Evolutionary conservation across 2,113 vertebrate species (phyloP).

Genomic region (Oreotrochilus melanogaster): DNA sequence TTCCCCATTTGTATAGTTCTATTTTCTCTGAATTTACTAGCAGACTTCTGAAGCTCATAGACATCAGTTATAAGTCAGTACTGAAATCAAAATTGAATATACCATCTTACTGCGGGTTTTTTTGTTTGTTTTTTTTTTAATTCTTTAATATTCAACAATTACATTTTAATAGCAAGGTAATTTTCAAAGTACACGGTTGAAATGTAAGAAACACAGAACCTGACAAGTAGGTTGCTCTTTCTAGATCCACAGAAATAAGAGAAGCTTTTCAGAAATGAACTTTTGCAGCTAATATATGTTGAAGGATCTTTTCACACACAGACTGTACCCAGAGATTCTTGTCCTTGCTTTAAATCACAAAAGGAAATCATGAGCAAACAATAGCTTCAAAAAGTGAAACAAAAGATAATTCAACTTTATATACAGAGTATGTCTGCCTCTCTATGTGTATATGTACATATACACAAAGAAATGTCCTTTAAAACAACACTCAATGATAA

Average conservation of each 20-base stretch:
- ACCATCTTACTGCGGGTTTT: background rate
- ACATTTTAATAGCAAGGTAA: background rate
- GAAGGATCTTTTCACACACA: slow-evolving; percentile 38
- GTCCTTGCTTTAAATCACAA: slow-evolving; percentile 52
- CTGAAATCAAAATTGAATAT: background rate
- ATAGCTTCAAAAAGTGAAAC: slow-evolving; percentile 50
- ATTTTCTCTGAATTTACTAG: background rate
- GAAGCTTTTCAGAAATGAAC: slow-evolving; percentile 23
- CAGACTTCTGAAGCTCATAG: background rate
- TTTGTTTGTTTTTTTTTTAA: background rate
- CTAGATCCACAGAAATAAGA: slow-evolving; percentile 17
- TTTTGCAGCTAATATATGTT: background rate
- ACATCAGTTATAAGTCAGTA: background rate
- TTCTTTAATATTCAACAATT: background rate
- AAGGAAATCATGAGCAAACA: slow-evolving; percentile 42
- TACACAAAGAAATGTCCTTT: background rate
- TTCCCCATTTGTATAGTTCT: background rate
- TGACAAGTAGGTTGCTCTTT: background rate
- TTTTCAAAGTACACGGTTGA: background rate
- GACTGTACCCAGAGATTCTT: background rate
- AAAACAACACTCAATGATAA: background rate
- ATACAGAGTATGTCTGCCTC: background rate
- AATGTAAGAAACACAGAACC: background rate
- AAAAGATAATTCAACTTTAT: slow-evolving; percentile 45
- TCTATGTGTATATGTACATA: background rate